A percentile compares a stretch with the other conserved stretches of the same genome.
phyloP scores from a whole-genome alignment of 2,113 vertebrate genomes.

The Nycticryphes semicollaris region DNA sequence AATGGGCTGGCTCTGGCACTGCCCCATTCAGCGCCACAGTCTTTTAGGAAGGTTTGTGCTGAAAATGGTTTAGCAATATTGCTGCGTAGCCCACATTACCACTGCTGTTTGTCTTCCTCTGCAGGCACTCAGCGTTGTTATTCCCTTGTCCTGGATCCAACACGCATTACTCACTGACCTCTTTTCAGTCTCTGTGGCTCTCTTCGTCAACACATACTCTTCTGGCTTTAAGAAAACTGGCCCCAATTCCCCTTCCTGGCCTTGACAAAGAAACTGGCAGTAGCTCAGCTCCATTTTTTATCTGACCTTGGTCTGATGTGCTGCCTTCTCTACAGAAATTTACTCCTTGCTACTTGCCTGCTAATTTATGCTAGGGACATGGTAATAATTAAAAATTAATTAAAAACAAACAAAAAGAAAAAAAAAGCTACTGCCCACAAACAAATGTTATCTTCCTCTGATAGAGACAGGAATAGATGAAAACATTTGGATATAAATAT shows the following conservation, averaged over 20 bases:
- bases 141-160: constrained; percentile 23
- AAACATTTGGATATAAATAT: background rate
- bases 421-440: background rate
- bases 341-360: background rate
- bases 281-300: background rate
- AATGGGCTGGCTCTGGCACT: background rate
- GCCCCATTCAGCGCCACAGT: background rate
- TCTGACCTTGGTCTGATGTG: background rate
- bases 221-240: background rate
- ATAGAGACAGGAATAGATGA: background rate
- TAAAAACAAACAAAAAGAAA: accelerated
- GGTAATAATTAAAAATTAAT: background rate
- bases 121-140: background rate
- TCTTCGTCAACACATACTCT: background rate
- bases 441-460: background rate
- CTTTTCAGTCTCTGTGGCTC: background rate
- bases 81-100: background rate
- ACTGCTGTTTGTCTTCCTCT: constrained; percentile 5
- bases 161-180: constrained; percentile 18
- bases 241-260: background rate
- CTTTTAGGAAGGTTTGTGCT: background rate
- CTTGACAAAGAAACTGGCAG: background rate
- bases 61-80: background rate
- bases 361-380: background rate
- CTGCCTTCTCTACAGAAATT: background rate